These are phyloP conservation scores for Megaceryle torquata DNA, from an alignment of 2,113 vertebrate genomes.

Conservation along the genomic window DNA sequence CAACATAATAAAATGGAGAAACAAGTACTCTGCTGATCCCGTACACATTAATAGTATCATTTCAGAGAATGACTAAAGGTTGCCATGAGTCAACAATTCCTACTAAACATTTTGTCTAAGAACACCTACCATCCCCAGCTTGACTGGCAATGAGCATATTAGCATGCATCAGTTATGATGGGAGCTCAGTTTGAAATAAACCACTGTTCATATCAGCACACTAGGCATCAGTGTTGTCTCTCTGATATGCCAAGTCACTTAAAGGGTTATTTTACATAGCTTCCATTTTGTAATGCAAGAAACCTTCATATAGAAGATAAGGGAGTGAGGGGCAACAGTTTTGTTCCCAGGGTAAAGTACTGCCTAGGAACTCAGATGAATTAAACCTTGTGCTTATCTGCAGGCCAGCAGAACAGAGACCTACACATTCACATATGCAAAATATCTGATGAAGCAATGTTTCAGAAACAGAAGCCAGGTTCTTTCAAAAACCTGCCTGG, in stretches of 20 bases:
- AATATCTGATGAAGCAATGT: neutral
- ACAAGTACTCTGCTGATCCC: constrained; percentile 19
- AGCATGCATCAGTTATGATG: constrained; percentile 10
- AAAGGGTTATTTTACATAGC: neutral
- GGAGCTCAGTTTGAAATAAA: constrained; percentile 24
- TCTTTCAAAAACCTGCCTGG: neutral
- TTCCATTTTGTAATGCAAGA: neutral
- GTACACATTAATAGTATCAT: constrained; percentile 34
- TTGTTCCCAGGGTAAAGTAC: neutral
- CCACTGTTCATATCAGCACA: neutral
- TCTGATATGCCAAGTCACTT: neutral
- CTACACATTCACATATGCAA: neutral
- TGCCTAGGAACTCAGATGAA: neutral
- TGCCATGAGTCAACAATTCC: constrained; percentile 50
- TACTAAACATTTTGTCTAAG: constrained; percentile 61
- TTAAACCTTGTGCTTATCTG: neutral
- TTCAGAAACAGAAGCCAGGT: neutral
- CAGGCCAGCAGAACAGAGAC: neutral
- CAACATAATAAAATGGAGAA: constrained; percentile 40
- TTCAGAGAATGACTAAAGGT: constrained; percentile 55
- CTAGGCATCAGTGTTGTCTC: neutral
- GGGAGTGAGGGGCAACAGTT: neutral
- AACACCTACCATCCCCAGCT: constrained; percentile 53
- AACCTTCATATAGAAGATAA: neutral
- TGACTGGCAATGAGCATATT: constrained; percentile 53